Evolutionary conservation across 2,888 invertebrate genomes (phyloP).

Genomic region (Linnaemya vulpina): DNA sequence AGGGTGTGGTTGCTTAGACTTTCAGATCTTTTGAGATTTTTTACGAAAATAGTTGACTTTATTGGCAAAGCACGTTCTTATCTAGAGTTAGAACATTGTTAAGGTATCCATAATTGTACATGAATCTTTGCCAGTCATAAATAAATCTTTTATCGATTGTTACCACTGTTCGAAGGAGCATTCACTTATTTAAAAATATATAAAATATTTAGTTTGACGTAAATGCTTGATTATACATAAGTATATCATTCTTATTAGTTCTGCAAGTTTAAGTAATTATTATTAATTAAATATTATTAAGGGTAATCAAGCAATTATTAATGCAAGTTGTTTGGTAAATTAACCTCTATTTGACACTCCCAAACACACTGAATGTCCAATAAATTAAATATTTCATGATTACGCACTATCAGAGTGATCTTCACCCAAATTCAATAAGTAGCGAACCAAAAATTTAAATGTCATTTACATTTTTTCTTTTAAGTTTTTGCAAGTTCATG

Average conservation of each 20-base stretch:
- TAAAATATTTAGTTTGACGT: background rate
- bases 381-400: conserved; percentile 30
- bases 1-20: no score
- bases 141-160: background rate
- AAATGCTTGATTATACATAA: background rate
- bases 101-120: no score
- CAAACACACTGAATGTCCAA: background rate
- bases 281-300: conserved; percentile 12
- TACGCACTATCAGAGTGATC: conserved; percentile 29
- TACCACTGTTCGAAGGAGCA: background rate
- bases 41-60: no score
- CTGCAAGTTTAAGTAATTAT: no score
- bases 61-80: no score
- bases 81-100: no score
- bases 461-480: conserved; percentile 1
- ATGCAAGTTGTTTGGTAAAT: conserved; percentile 2
- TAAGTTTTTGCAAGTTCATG: conserved; percentile 44
- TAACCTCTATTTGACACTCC: conserved; percentile 35
- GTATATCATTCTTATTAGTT: no score
- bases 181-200: background rate
- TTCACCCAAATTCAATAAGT: conserved; percentile 54
- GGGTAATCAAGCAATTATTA: background rate
- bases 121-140: background rate
- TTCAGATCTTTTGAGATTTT: no score
- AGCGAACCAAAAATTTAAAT: conserved; percentile 28